These are phyloP conservation scores for Aurelia sp. DNA, from an alignment of 30 jellyfish, hydroid and myxozoan genomes.

Conservation along the genomic window DNA sequence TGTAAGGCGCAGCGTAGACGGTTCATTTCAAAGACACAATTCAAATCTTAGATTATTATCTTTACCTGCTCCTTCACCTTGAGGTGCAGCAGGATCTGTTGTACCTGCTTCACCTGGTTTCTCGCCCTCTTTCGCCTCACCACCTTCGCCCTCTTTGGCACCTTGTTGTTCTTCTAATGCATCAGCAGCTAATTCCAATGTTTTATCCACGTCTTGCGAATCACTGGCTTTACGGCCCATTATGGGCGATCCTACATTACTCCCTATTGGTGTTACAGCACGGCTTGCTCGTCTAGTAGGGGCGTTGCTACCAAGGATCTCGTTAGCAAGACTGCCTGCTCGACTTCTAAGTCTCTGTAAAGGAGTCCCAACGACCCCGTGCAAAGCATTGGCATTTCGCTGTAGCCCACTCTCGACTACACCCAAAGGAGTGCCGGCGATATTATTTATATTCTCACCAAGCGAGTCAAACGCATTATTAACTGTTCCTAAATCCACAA, in stretches of 20 bases:
- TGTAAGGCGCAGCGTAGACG: too few species aligned
- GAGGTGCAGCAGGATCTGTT: conserved; percentile 2
- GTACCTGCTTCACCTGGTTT: conserved; percentile 8
- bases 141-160: background rate
- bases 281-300: conserved; percentile 15
- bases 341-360: conserved; percentile 23
- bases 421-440: background rate
- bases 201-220: conserved; percentile 3
- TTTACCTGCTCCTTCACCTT: conserved; percentile 35
- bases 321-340: conserved; percentile 11
- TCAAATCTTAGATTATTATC: background rate
- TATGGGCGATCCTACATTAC: background rate
- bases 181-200: conserved; percentile 50
- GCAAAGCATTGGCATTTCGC: background rate
- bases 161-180: conserved; percentile 37
- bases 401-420: background rate
- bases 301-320: background rate
- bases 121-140: conserved; percentile 1
- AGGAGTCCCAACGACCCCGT: conserved; percentile 50
- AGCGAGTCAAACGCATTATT: background rate
- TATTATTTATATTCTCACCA: background rate
- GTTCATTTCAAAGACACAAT: too few species aligned
- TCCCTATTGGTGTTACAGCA: background rate
- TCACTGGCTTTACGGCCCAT: background rate
- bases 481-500: background rate